Evolutionary conservation across 2,888 invertebrate species (phyloP), one percentile per base, ranked within the genome.

Genomic region (Zonitis immaculata): DNA sequence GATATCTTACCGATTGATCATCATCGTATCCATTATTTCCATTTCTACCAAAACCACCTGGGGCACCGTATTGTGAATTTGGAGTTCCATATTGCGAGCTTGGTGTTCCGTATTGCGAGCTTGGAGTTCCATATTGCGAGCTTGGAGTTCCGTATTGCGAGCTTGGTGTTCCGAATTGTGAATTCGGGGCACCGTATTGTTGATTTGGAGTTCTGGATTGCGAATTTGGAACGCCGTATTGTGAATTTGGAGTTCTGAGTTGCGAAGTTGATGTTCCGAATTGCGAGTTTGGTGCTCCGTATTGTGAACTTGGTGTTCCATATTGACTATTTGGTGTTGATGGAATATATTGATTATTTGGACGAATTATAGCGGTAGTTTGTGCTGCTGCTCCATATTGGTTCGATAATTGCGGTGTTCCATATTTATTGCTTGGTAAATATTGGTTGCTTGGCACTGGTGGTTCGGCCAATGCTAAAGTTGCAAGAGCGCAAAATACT

Each of bases 371-470:
- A 5, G 51, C 54, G 3, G 47, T 22, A 9, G 54, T 54, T 50
- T 54, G 54, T 9, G 50, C 54, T 14, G 70, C 68, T 25, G 66
- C 51, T 6, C 58, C 51, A 39, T 58, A 59, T 49, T 56, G 49
- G 48, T 50, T 51, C 56, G 59, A 47, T 27, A n/a, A n/a, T n/a
- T n/a, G n/a, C n/a, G 70, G 70, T 12, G 70, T 62, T n/a, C 65
- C 65, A 45, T 72, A 73, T 45, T 67, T 60, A 54, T 68, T 73
- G 46, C 70, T 60, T 1, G 74, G 74, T 4, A 74, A 59, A 60
- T 75, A 75, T 47, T 71, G 68, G 59, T 59, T 69, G 46, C 67
- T 73, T 7, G 74, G 74, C 28, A 69, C 70, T 58, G 75, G 75
- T 7, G 75, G 74, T 60, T 76, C 76, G 7, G 74, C 74, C n/a